phyloP scores from a whole-genome alignment of 2,113 vertebrate species.

The Leiothrix lutea region DNA sequence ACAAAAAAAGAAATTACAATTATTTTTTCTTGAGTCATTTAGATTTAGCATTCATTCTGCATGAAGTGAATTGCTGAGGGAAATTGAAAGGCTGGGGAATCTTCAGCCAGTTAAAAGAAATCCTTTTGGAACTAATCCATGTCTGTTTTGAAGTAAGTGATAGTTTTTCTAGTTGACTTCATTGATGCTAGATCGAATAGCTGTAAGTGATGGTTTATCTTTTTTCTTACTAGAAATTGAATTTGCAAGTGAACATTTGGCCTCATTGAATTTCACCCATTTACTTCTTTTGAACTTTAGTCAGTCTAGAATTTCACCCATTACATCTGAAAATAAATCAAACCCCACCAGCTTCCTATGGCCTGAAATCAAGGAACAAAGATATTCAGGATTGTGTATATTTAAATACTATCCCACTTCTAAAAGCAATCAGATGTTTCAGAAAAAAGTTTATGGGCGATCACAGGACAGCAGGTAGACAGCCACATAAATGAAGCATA shows the following conservation, averaged over 20 bases:
- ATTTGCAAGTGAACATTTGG: background rate
- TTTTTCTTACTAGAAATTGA: background rate
- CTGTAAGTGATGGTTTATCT: background rate
- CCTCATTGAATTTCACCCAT: background rate
- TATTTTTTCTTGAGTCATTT: background rate
- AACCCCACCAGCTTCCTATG: background rate
- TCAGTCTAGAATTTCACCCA: background rate
- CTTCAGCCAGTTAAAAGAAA: background rate
- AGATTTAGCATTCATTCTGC: background rate
- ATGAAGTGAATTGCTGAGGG: no score
- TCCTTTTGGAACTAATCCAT: background rate
- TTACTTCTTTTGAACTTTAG: background rate
- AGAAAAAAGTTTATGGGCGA: background rate
- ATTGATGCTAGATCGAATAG: background rate
- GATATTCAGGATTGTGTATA: background rate
- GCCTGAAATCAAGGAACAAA: background rate
- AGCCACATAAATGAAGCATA: background rate
- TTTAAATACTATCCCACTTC: background rate
- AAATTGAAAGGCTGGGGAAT: background rate
- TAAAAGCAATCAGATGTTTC: background rate
- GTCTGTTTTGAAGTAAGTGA: background rate
- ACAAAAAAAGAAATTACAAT: background rate
- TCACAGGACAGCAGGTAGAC: background rate
- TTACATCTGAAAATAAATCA: background rate
- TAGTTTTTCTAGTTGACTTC: background rate